Evolutionary conservation across 2,113 vertebrate genomes (phyloP), one percentile per base, ranked within the genome.

Genomic region (Tetrax tetrax): DNA sequence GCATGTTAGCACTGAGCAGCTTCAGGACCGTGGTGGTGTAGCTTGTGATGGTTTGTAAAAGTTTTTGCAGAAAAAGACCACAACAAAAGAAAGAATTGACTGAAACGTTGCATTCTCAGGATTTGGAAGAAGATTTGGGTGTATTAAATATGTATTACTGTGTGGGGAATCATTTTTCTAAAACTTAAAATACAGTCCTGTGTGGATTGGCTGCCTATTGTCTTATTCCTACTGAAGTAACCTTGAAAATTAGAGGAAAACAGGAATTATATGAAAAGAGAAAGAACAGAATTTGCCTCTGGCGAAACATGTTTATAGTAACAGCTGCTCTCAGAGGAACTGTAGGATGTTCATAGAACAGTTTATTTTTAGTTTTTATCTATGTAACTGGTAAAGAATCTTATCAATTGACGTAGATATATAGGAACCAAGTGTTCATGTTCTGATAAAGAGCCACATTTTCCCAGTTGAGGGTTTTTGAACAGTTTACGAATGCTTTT

Each of bases 251-350:
- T 75, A 89, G 87, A 92, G 77, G 69, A 94, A 95, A 91, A 77
- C 80, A 91, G 89, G 83, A 95, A 87, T 94, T 94, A 43, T 29
- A 79, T 56, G 91, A 71, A 78, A 92, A 94, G 60, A 65, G 79
- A 91, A 28, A 75, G 95, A 96, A 95, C 93, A 95, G 69, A 91
- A 85, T 94, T 97, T 89, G 95, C 95, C 95, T 96, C 89, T 38
- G 79, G 96, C 83, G 0, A 95, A 96, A 97, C 65, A 78, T 96
- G 93, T 91, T 97, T 96, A 87, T 94, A 93, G 94, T 96, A 95
- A 93, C 96, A 96, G 94, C 94, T 95, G 94, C 81, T 96, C 91
- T 96, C 94, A 45, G 80, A 94, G 91, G 91, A 87, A 59, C 76
- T 81, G 86, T 83, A 92, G 83, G 76, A 95, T 91, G 84, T 48